Evolutionary conservation across 2,113 vertebrate species (phyloP).

Genomic region (Xiphias gladius): DNA sequence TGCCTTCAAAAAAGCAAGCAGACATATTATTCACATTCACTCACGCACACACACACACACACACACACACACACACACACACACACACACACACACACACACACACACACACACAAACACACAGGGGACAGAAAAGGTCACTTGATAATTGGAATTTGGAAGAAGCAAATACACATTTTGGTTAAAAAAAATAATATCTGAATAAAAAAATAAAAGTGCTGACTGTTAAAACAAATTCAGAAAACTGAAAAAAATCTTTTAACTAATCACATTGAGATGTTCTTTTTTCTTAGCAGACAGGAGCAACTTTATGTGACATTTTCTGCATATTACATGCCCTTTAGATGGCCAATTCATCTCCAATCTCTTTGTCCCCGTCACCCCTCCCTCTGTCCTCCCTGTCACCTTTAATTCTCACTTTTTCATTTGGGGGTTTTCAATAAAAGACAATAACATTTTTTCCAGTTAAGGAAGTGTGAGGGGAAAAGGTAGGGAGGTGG

Average conservation of each 20-base stretch:
- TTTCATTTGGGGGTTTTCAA: neutral
- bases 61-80: neutral
- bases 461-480: neutral
- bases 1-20: neutral
- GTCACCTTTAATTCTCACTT: neutral
- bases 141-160: neutral
- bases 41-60: neutral
- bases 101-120: neutral
- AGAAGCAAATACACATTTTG: neutral
- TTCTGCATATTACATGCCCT: slow-evolving; percentile 24
- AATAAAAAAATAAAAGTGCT: neutral
- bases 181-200: neutral
- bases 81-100: no score
- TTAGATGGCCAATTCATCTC: slow-evolving; percentile 13
- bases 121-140: neutral
- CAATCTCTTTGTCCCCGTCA: neutral
- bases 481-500: no score
- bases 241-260: neutral
- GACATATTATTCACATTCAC: neutral
- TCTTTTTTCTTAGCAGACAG: neutral
- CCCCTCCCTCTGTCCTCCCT: neutral
- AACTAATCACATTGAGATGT: neutral
- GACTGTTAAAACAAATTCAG: neutral
- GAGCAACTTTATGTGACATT: slow-evolving; percentile 10
- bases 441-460: neutral